Evolutionary conservation across 2,888 invertebrate genomes (phyloP).

Genomic region (Falcaria lacertinaria): DNA sequence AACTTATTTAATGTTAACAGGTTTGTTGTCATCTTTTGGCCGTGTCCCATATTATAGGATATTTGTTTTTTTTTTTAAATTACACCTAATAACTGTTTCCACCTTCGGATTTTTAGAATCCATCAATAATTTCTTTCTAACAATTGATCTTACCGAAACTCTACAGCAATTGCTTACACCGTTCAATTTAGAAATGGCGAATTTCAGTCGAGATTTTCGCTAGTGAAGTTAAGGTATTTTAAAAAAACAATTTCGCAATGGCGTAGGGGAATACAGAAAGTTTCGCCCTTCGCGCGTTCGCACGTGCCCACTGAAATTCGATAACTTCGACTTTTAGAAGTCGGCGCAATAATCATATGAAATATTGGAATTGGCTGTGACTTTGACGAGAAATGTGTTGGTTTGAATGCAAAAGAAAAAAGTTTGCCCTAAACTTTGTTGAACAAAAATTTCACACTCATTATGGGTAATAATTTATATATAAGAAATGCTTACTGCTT

Average conservation of each 20-base stretch:
- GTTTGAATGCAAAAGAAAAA: not conserved
- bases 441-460: not conserved
- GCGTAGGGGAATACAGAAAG: slow-evolving; percentile 33
- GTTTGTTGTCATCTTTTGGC: no score
- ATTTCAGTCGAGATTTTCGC: slow-evolving; percentile 19
- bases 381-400: not conserved
- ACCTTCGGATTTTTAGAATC: not conserved
- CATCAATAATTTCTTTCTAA: not conserved
- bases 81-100: not conserved
- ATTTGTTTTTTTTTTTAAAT: no score
- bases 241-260: slow-evolving; percentile 28
- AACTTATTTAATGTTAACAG: no score
- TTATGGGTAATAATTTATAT: no score
- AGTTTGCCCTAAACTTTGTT: not conserved
- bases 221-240: slow-evolving; percentile 12
- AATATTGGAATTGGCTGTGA: slow-evolving; percentile 3
- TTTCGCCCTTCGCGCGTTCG: slow-evolving; percentile 30
- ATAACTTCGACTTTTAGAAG: slow-evolving; percentile 2
- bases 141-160: not conserved
- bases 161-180: not conserved
- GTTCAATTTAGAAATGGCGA: slow-evolving; percentile 35
- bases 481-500: no score
- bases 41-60: no score
- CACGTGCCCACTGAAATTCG: slow-evolving; percentile 20
- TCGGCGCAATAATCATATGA: slow-evolving; percentile 1